These are phyloP conservation scores for Perognathus longimembris DNA, from an alignment of 2,113 vertebrate genomes.

Conservation along the genomic window DNA sequence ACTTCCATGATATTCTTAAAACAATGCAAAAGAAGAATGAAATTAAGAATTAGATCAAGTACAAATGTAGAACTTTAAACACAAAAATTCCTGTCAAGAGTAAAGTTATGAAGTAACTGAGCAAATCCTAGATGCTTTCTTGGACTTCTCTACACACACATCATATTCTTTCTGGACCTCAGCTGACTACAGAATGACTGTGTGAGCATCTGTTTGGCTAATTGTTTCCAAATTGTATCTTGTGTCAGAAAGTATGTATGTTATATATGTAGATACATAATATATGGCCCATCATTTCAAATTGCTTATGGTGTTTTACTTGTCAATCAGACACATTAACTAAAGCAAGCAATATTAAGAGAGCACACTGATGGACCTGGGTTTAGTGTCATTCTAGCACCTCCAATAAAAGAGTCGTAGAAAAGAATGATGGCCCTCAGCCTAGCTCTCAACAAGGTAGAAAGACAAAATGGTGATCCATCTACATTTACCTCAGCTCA, in stretches of 20 bases:
- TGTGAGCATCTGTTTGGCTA: background rate
- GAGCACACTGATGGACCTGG: background rate
- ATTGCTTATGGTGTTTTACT: background rate
- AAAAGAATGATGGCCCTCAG: background rate
- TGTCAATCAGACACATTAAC: background rate
- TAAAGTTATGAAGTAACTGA: background rate
- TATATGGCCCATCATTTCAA: background rate
- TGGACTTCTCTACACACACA: background rate
- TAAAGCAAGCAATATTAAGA: background rate
- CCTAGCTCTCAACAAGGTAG: too few species aligned
- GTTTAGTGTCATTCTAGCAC: background rate
- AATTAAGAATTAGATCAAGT: background rate
- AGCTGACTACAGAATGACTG: background rate
- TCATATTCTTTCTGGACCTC: background rate
- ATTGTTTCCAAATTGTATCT: constrained; percentile 24
- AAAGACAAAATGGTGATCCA: background rate
- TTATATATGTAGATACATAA: constrained; percentile 37
- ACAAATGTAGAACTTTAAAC: background rate
- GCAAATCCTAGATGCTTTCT: background rate
- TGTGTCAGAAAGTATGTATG: constrained; percentile 43
- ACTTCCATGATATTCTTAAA: background rate
- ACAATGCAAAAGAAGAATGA: background rate
- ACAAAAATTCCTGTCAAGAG: background rate
- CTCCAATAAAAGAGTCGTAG: background rate
- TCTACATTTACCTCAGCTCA: background rate